Conservation (phyloP, 2,888 invertebrate species). For the Drosophila picticornis region DNA sequence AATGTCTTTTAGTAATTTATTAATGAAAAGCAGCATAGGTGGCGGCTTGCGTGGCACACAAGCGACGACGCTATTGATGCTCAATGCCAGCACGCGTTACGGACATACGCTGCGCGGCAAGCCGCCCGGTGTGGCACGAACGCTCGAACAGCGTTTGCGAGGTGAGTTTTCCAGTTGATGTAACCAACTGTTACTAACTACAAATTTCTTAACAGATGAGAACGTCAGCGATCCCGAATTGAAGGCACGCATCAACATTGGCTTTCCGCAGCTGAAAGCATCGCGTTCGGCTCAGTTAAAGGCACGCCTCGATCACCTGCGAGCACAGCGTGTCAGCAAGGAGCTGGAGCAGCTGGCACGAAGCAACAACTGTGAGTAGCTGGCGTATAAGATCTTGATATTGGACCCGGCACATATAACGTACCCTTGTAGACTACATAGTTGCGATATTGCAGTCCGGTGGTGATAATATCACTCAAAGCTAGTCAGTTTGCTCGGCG, state of each 20-base stretch:
- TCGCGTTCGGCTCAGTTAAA: slow-evolving; percentile 85
- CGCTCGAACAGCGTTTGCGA: slow-evolving; percentile 89
- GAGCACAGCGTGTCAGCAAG: slow-evolving; percentile 86
- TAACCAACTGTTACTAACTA: slow-evolving; percentile 40
- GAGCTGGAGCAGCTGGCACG: slow-evolving; percentile 89
- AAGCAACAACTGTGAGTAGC: slow-evolving; percentile 87
- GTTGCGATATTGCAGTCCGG: too few relatives aligned
- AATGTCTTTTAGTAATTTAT: slow-evolving; percentile 81
- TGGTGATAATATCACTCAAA: too few relatives aligned
- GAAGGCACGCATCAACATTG: slow-evolving; percentile 88
- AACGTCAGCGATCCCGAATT: slow-evolving; percentile 86
- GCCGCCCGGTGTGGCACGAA: slow-evolving; percentile 89
- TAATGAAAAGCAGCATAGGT: slow-evolving; percentile 72
- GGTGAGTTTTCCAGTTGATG: slow-evolving; percentile 86
- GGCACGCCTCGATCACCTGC: slow-evolving; percentile 87
- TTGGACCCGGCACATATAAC: neutral
- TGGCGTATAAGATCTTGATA: neutral
- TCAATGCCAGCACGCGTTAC: slow-evolving; percentile 58
- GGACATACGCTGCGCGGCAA: slow-evolving; percentile 90
- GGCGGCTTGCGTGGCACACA: slow-evolving; percentile 55
- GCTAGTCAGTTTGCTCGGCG: too few relatives aligned
- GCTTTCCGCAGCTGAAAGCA: slow-evolving; percentile 86
- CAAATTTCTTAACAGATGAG: slow-evolving; percentile 63
- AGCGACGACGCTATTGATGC: slow-evolving; percentile 32
- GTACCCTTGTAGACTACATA: neutral